phyloP scores from a whole-genome alignment of 2,797 vertebrate genomes.

The Acanthurus leucopareius region DNA sequence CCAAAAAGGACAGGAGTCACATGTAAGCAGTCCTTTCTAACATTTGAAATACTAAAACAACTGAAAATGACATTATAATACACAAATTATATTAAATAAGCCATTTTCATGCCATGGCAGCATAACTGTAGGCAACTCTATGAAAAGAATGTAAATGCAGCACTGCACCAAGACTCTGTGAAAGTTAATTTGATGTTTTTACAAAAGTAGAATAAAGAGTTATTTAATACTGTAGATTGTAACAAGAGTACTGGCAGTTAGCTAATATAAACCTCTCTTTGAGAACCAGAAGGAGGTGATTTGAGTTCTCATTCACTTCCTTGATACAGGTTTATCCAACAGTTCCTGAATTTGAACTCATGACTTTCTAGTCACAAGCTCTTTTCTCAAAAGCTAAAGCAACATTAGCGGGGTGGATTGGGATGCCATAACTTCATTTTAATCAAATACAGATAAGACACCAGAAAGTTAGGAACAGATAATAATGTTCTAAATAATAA shows the following conservation, averaged over 20 bases:
- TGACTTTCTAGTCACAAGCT: slow-evolving; percentile 39
- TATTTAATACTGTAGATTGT: neutral
- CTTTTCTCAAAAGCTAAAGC: slow-evolving; percentile 18
- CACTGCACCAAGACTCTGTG: neutral
- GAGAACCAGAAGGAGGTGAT: neutral
- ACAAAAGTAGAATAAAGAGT: neutral
- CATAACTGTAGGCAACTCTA: neutral
- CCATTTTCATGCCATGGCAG: neutral
- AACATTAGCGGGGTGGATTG: neutral
- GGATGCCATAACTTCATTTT: neutral
- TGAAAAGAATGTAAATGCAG: neutral
- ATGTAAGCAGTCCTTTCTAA: too few species aligned
- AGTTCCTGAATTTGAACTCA: slow-evolving; percentile 33
- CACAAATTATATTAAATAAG: too few species aligned
- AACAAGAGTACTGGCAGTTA: neutral
- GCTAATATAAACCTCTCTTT: neutral
- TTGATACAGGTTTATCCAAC: slow-evolving; percentile 26
- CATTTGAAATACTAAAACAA: too few species aligned
- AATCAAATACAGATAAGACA: slow-evolving; percentile 9
- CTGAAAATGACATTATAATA: too few species aligned
- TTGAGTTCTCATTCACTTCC: slow-evolving; percentile 21
- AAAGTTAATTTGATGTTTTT: neutral
- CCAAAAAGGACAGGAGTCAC: too few species aligned
- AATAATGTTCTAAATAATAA: slow-evolving; percentile 14
- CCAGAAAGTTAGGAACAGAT: neutral